These are phyloP conservation scores for Notolepis coatsorum DNA, from an alignment of 2,797 vertebrate genomes.

Conservation along the genomic window DNA sequence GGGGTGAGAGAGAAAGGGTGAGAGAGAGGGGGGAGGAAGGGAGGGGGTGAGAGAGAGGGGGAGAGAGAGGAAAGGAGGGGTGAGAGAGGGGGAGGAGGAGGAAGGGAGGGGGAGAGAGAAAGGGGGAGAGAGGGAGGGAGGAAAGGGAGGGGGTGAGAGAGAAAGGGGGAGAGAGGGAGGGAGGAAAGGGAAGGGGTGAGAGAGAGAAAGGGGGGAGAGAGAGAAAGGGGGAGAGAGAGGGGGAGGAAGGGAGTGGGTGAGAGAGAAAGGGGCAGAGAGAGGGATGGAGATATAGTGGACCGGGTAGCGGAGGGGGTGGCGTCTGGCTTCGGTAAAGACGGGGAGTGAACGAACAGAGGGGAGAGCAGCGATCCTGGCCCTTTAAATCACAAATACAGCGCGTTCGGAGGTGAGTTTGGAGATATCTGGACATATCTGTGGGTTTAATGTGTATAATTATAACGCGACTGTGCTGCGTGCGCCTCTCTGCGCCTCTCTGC, in stretches of 20 bases:
- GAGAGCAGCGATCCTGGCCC: slow-evolving; percentile 79
- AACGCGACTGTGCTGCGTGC: slow-evolving; percentile 46
- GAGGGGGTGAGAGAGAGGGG: no score
- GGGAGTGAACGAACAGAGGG: slow-evolving; percentile 71
- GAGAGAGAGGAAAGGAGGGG: no score
- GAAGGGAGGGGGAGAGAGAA: not conserved
- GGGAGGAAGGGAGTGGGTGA: slow-evolving; percentile 6
- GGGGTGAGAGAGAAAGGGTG: slow-evolving; percentile 44
- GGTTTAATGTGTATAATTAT: slow-evolving; percentile 49
- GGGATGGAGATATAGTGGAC: slow-evolving; percentile 69
- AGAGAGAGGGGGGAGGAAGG: slow-evolving; percentile 7
- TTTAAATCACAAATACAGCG: slow-evolving; percentile 80
- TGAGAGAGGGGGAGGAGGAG: no score
- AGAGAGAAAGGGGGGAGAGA: slow-evolving; percentile 17
- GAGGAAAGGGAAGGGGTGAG: slow-evolving; percentile 51
- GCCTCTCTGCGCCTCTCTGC: slow-evolving; percentile 25
- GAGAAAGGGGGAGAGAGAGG: slow-evolving; percentile 12
- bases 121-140: not conserved
- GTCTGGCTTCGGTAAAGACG: slow-evolving; percentile 76
- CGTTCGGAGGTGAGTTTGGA: slow-evolving; percentile 80
- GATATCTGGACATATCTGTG: slow-evolving; percentile 64
- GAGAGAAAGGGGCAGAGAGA: slow-evolving; percentile 29
- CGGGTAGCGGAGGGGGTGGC: slow-evolving; percentile 77
- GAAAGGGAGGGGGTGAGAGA: slow-evolving; percentile 8
- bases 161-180: slow-evolving; percentile 27